phyloP scores from a whole-genome alignment of 2,888 invertebrate species.

The Zygogramma bicolorata region DNA sequence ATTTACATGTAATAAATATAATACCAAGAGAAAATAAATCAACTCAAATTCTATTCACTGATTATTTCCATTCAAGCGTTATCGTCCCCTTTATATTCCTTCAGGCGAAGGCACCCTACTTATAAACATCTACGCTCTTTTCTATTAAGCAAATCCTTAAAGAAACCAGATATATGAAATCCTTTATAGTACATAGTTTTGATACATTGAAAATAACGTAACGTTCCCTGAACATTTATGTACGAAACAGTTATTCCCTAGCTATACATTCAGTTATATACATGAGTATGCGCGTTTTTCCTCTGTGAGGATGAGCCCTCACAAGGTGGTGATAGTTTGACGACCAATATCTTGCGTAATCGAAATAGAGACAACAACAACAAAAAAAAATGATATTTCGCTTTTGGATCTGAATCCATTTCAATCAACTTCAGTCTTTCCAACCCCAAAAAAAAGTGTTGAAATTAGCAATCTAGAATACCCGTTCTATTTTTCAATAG shows the following conservation, averaged over 20 bases:
- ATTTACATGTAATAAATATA: background rate
- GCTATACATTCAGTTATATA: background rate
- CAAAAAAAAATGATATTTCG: no score
- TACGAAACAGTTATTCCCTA: background rate
- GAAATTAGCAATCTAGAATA: no score
- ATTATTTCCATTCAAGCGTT: background rate
- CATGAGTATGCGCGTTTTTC: no score
- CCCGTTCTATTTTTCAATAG: no score
- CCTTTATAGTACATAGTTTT: background rate
- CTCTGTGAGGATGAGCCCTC: no score
- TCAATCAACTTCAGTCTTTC: no score
- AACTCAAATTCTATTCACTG: background rate
- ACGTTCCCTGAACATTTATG: background rate
- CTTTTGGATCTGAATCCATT: no score
- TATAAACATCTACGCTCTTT: background rate
- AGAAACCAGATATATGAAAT: no score
- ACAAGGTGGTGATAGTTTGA: no score
- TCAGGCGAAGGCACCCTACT: background rate
- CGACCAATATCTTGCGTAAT: no score
- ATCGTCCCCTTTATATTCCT: background rate
- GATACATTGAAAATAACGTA: background rate
- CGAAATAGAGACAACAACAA: no score
- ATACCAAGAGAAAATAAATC: background rate
- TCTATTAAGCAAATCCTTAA: background rate
- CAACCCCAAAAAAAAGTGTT: no score